A percentile compares a stretch with the other conserved stretches of the same genome.
These are phyloP conservation scores for Drosophila monieri DNA, from an alignment of 2,888 invertebrate genomes.

Conservation along the genomic window DNA sequence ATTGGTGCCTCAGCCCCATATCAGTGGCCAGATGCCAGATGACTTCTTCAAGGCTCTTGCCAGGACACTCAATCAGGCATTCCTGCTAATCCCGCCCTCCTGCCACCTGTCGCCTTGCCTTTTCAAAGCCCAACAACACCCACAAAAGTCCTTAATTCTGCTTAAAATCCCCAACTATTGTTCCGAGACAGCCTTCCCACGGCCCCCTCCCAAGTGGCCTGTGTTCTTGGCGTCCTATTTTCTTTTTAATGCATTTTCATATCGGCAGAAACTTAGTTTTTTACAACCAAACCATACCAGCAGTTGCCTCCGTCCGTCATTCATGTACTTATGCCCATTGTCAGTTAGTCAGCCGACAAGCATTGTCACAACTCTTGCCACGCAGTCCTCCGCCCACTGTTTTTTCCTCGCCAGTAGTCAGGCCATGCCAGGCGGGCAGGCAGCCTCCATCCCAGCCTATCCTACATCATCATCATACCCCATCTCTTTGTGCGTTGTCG, in stretches of 20 bases:
- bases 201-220: conserved; percentile 32
- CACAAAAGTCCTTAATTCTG: conserved; percentile 77
- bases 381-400: conserved; percentile 49
- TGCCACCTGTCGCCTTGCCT: conserved; percentile 68
- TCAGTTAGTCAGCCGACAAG: conserved; percentile 77
- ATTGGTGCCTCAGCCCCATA: conserved; percentile 3
- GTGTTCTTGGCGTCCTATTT: conserved; percentile 24
- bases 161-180: conserved; percentile 73
- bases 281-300: conserved; percentile 52
- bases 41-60: conserved; percentile 1
- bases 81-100: conserved; percentile 50
- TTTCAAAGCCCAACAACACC: conserved; percentile 66
- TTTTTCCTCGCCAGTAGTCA: conserved; percentile 22
- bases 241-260: conserved; percentile 70
- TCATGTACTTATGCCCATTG: conserved; percentile 65
- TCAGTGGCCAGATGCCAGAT: conserved; percentile 14
- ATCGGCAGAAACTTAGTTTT: conserved; percentile 71
- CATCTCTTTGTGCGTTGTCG: conserved; percentile 57
- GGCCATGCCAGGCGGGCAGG: conserved; percentile 11
- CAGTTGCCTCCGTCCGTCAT: conserved; percentile 39
- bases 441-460: conserved; percentile 8
- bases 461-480: conserved; percentile 2
- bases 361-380: conserved; percentile 79
- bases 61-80: conserved; percentile 20
- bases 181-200: conserved; percentile 44